Base-by-base conservation (phyloP, 2,888 invertebrate species). In the Cephus spinipes region DNA sequence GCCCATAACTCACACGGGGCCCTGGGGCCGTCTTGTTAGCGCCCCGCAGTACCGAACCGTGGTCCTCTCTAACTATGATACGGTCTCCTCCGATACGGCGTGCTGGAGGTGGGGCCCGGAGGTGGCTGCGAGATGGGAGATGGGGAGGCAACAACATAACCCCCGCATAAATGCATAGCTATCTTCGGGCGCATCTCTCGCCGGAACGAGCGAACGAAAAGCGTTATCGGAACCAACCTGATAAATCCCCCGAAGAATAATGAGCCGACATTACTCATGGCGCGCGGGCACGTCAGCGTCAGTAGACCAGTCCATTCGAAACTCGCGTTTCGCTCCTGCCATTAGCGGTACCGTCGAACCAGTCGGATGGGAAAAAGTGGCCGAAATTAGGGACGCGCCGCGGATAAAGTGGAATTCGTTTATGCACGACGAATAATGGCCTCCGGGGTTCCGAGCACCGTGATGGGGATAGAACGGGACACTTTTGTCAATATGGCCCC, bases 191-290 rank as follows among this genome's bases (percentile, higher is more conserved):
- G 85, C 84, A 89, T 89, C 89, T 88, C 85, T 84, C 84, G 81
- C 79, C 85, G 83, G 82, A 85, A 86, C 86, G 85, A 83, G 79
- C 83, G 86, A 86, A 86, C 87, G 87, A 87, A 87, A 87, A 87
- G 87, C 87, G 89, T 89, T 90, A 88, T 89, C 89, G 86, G 77
- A 87, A 82, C 83, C 86, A 85, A 86, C 84, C 87, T 89, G 90
- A 90, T 90, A 90, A 90, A 90, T 89, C 87, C 89, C 83, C 83
- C 79, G 84, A 86, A 90, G 89, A 90, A 90, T 90, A 90, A 90
- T 89, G 89, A 88, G 87, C 84, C 82, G 84, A 84, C 89, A 89
- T 90, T 90, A 89, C 88, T 90, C 90, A 89, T 87, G 86, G 71
- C 71, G 83, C 83, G 84, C 85, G 80, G 77, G 83, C 81, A 81